These are phyloP conservation scores for Rhyzopertha dominica DNA, from an alignment of 1,140 invertebrate genomes.

Conservation along the genomic window DNA sequence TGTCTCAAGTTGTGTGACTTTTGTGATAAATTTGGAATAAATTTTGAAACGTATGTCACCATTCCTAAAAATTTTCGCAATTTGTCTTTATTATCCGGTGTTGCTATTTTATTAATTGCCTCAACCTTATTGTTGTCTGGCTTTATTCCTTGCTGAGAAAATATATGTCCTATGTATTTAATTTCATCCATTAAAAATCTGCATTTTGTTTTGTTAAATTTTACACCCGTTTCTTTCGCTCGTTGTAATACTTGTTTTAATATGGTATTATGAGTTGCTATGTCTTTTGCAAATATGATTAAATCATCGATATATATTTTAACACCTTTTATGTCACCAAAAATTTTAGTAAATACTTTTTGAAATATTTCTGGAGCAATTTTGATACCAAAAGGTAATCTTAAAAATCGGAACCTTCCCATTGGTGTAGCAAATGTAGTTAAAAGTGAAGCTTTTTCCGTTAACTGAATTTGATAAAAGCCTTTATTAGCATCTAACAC, in stretches of 20 bases:
- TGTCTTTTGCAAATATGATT: constrained; percentile 7
- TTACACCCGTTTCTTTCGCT: constrained; percentile 22
- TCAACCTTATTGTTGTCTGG: constrained; percentile 18
- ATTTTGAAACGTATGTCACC: constrained; percentile 35
- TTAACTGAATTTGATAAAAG: constrained; percentile 46
- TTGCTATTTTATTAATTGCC: constrained; percentile 27
- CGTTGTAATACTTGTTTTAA: constrained; percentile 23
- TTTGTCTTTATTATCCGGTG: constrained; percentile 32
- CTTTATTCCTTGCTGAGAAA: not conserved
- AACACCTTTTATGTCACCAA: constrained; percentile 18
- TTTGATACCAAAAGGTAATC: constrained; percentile 40
- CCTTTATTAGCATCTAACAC: constrained; percentile 43
- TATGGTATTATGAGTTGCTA: constrained; percentile 3
- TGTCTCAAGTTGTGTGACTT: too few species aligned
- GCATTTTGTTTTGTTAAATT: constrained; percentile 35
- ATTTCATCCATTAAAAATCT: constrained; percentile 21
- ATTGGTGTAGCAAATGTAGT: constrained; percentile 49
- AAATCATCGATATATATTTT: constrained; percentile 23
- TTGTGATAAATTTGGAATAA: too few species aligned
- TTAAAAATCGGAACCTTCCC: constrained; percentile 41
- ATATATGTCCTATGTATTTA: constrained; percentile 7
- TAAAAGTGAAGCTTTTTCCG: constrained; percentile 37
- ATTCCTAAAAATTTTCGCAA: constrained; percentile 36
- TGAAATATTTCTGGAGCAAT: constrained; percentile 31
- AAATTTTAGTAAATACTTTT: constrained; percentile 15